These are phyloP conservation scores for Laterallus jamaicensis DNA, from an alignment of 2,113 vertebrate genomes.

Conservation along the genomic window DNA sequence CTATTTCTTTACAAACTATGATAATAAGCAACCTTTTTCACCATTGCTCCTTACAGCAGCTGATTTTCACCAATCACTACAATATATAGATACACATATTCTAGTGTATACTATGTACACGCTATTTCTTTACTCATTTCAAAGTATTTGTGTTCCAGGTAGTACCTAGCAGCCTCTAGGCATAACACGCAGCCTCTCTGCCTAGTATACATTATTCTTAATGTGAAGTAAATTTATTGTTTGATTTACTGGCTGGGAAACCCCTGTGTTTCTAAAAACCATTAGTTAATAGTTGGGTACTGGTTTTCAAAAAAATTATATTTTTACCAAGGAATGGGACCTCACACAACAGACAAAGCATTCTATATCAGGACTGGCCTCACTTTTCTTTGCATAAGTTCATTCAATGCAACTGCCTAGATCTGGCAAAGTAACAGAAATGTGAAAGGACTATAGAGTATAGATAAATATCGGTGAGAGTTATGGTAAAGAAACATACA, in stretches of 20 bases:
- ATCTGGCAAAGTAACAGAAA: constrained; percentile 26
- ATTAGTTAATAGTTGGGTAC: neutral
- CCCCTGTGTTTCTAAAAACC: neutral
- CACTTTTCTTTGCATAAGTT: neutral
- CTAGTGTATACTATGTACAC: neutral
- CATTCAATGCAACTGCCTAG: neutral
- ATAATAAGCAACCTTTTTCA: neutral
- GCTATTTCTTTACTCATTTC: neutral
- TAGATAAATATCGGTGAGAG: neutral
- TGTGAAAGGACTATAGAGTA: neutral
- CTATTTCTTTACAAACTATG: neutral
- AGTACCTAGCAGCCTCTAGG: neutral
- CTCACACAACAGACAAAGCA: neutral
- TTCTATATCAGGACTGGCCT: neutral
- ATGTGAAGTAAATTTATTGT: neutral
- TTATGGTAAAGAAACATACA: neutral
- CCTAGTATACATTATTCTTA: neutral
- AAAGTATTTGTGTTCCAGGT: neutral
- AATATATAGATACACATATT: neutral
- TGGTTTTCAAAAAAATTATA: neutral
- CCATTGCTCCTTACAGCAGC: neutral
- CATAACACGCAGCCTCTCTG: neutral
- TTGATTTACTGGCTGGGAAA: neutral
- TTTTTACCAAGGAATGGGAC: neutral
- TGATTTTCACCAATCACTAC: neutral